phyloP scores from a whole-genome alignment of 2,113 vertebrate genomes.

The Phasianus colchicus region DNA sequence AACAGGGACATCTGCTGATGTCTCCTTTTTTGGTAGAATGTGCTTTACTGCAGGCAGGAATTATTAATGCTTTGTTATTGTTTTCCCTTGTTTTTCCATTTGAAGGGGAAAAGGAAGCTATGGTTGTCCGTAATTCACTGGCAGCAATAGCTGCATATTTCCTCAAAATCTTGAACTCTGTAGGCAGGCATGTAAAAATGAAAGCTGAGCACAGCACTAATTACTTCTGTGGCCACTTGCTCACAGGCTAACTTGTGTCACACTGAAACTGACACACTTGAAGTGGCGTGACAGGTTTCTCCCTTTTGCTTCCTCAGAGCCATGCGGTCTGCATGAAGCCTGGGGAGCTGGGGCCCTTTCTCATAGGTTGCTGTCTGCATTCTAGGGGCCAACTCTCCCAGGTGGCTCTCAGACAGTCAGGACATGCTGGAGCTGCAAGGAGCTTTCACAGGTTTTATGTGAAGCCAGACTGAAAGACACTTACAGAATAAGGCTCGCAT shows the following conservation, averaged over 20 bases:
- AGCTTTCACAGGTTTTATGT: neutral
- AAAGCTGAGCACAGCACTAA: neutral
- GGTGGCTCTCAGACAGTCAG: neutral
- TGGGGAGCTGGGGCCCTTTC: neutral
- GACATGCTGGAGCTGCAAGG: neutral
- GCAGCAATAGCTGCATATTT: neutral
- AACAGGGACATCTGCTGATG: no score
- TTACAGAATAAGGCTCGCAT: neutral
- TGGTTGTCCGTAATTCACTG: neutral
- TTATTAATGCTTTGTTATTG: neutral
- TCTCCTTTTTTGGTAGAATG: neutral
- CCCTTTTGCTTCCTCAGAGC: neutral
- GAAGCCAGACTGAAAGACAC: neutral
- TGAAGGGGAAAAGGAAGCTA: neutral
- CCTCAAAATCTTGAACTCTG: neutral
- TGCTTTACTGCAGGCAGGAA: neutral
- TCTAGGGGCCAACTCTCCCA: neutral
- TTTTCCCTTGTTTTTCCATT: neutral
- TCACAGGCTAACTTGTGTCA: rapidly evolving
- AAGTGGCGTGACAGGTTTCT: neutral
- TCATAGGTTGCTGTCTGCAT: neutral
- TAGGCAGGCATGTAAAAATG: neutral
- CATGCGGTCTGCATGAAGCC: rapidly evolving
- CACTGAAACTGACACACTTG: neutral
- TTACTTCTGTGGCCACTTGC: neutral